Conservation (phyloP, 2,113 vertebrate genomes). For the Percopsis transmontana region DNA sequence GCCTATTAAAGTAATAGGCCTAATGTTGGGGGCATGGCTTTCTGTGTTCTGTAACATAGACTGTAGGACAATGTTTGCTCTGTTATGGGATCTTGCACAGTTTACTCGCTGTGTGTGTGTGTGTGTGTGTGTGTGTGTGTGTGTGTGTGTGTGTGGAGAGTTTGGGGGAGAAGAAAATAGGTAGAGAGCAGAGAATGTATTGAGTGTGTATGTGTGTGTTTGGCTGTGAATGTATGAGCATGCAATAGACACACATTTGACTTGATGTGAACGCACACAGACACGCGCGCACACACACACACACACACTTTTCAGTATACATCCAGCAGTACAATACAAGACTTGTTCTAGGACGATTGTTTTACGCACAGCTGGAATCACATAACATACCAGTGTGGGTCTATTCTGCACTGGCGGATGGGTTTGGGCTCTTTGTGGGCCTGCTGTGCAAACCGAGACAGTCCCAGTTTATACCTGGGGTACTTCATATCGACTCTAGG, state of each 20-base stretch:
- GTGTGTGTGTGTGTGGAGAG: not conserved
- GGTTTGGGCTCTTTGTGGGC: slow-evolving; percentile 23
- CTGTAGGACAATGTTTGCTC: slow-evolving; percentile 42
- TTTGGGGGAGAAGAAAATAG: not conserved
- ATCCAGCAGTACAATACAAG: slow-evolving; percentile 49
- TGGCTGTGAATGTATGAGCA: slow-evolving; percentile 16
- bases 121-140: not conserved
- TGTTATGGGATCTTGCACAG: slow-evolving; percentile 49
- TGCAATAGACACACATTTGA: not conserved
- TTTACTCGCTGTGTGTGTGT: slow-evolving; percentile 7
- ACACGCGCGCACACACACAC: slow-evolving; percentile 13
- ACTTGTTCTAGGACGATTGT: slow-evolving; percentile 42
- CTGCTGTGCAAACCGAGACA: slow-evolving; percentile 47
- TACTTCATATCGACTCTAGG: slow-evolving; percentile 39
- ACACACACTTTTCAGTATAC: slow-evolving; percentile 19
- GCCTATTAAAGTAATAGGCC: slow-evolving; percentile 31
- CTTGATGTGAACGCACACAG: too few relatives aligned
- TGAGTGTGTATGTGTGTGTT: slow-evolving; percentile 12
- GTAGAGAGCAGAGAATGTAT: not conserved
- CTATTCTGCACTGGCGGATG: slow-evolving; percentile 25
- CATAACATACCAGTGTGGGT: slow-evolving; percentile 42
- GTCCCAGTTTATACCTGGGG: slow-evolving; percentile 29
- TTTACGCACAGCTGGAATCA: slow-evolving; percentile 54
- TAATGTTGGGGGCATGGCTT: slow-evolving; percentile 23
- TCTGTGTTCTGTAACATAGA: slow-evolving; percentile 33